These are phyloP conservation scores for Nautilus pompilius DNA, from an alignment of 1,140 invertebrate species.

Conservation along the genomic window DNA sequence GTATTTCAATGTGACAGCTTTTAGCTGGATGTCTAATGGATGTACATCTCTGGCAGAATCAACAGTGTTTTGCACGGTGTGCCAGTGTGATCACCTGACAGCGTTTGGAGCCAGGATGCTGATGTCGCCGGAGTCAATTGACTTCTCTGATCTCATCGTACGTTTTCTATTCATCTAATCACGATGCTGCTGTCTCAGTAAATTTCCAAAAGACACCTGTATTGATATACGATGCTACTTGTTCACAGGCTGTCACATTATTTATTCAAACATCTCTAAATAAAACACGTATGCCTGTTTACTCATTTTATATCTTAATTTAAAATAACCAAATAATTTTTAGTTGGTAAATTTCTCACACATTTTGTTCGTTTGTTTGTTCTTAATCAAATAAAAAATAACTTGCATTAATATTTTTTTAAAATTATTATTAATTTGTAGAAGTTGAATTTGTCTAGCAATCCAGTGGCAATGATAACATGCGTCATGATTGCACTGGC, in stretches of 20 bases:
- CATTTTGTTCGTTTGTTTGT: too few relatives aligned
- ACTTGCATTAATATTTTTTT: too few relatives aligned
- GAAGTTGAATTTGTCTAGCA: constrained; percentile 33
- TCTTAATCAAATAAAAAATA: too few relatives aligned
- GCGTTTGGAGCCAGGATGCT: constrained; percentile 42
- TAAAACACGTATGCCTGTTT: too few relatives aligned
- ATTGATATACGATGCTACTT: background rate
- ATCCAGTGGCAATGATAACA: constrained; percentile 47
- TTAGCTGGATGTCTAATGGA: constrained; percentile 28
- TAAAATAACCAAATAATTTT: too few relatives aligned
- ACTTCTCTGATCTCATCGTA: constrained; percentile 40
- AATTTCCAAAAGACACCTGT: background rate
- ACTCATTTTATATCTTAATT: too few relatives aligned
- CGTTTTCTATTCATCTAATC: constrained; percentile 13
- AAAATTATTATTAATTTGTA: too few relatives aligned
- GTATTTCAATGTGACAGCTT: constrained; percentile 24
- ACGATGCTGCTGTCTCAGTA: background rate
- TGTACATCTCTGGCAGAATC: constrained; percentile 29
- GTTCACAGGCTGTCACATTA: too few relatives aligned
- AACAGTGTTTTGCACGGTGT: constrained; percentile 23
- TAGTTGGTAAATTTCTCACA: too few relatives aligned
- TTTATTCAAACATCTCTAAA: too few relatives aligned
- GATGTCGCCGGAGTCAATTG: constrained; percentile 31
- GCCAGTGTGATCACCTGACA: constrained; percentile 45
- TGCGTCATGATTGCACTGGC: constrained; percentile 53